phyloP scores from a whole-genome alignment of 2,113 vertebrate genomes.

The Formicarius rufipectus region DNA sequence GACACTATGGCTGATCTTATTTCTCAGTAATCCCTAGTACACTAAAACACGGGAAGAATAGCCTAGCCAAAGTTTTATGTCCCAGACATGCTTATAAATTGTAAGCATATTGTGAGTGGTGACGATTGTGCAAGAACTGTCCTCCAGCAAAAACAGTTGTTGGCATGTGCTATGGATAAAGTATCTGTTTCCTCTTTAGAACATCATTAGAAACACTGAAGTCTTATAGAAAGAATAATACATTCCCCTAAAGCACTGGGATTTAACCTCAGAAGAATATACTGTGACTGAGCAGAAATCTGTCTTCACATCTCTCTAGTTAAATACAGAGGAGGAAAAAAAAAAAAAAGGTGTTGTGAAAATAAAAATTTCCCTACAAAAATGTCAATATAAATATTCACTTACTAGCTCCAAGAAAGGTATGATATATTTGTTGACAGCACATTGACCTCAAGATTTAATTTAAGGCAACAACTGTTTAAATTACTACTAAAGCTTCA shows the following conservation, averaged over 20 bases:
- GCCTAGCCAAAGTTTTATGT: not conserved
- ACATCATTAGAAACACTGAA: not conserved
- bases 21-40: not conserved
- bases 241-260: not conserved
- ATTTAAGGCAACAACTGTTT: constrained; percentile 39
- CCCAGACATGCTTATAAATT: not conserved
- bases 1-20: not conserved
- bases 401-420: not conserved
- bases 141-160: not conserved
- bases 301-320: not conserved
- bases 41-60: constrained; percentile 3
- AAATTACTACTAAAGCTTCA: constrained; percentile 34
- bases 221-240: not conserved
- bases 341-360: not conserved
- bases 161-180: not conserved
- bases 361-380: not conserved
- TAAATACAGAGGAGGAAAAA: not conserved
- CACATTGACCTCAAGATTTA: constrained; percentile 21
- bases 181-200: not conserved
- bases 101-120: not conserved
- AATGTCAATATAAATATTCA: constrained; percentile 2
- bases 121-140: not conserved
- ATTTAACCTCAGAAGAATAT: not conserved
- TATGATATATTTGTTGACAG: not conserved
- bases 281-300: not conserved